These are phyloP conservation scores for Stegastes partitus DNA, from an alignment of 2,113 vertebrate genomes.

Conservation along the genomic window DNA sequence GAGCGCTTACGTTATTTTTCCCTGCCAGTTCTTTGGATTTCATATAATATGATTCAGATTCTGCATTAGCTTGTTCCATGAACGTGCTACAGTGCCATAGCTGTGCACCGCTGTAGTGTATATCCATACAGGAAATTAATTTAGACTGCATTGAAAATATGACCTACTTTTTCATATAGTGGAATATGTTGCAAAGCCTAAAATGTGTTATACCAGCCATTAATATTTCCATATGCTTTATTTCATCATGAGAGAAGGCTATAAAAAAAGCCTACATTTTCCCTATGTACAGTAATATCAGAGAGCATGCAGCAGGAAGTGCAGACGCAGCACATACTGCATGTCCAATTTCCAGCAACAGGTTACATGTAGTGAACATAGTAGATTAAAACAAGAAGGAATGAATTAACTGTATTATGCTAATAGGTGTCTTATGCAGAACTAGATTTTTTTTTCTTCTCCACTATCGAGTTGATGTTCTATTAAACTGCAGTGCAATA, in stretches of 20 bases:
- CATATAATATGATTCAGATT: slow-evolving; percentile 12
- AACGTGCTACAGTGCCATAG: slow-evolving; percentile 4
- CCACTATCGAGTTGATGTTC: slow-evolving; percentile 74
- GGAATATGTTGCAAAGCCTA: slow-evolving; percentile 25
- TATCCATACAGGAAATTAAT: slow-evolving; percentile 35
- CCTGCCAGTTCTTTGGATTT: slow-evolving; percentile 8
- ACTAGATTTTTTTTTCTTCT: slow-evolving; percentile 61
- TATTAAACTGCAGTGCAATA: slow-evolving; percentile 68
- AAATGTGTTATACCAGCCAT: slow-evolving; percentile 42
- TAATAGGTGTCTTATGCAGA: slow-evolving; percentile 66
- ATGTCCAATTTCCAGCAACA: slow-evolving; percentile 67
- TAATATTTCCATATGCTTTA: slow-evolving; percentile 47
- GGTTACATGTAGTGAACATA: slow-evolving; percentile 54
- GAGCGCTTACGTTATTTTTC: background rate
- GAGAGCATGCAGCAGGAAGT: slow-evolving; percentile 41
- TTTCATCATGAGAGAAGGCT: slow-evolving; percentile 49
- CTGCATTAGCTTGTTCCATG: slow-evolving; percentile 7
- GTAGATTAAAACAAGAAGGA: slow-evolving; percentile 58
- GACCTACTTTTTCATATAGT: slow-evolving; percentile 55
- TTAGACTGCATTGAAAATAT: slow-evolving; percentile 42
- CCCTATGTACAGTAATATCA: slow-evolving; percentile 40
- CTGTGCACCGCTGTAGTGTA: background rate
- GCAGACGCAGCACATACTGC: slow-evolving; percentile 56
- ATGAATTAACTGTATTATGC: slow-evolving; percentile 63
- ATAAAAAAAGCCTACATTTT: slow-evolving; percentile 33